Conservation (phyloP, 2,113 vertebrate species). For the Cyphomyrus discorhynchus region DNA sequence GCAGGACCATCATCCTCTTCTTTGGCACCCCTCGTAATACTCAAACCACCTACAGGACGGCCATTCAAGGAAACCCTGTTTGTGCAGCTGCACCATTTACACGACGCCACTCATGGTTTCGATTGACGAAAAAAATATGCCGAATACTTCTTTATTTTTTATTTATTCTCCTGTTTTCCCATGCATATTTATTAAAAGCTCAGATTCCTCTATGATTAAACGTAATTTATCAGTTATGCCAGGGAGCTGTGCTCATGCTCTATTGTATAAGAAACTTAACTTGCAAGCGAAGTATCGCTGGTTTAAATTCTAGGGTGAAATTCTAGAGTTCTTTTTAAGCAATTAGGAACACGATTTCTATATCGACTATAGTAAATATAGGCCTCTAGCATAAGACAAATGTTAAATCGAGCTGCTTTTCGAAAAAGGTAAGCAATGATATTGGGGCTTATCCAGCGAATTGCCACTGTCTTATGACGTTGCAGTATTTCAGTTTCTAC, state of each 20-base stretch:
- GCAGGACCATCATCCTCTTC: neutral
- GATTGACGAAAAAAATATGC: neutral
- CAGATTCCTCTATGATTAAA: neutral
- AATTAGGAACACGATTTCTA: neutral
- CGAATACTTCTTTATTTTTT: neutral
- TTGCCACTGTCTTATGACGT: neutral
- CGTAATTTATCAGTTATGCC: neutral
- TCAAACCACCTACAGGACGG: neutral
- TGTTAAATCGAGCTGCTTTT: neutral
- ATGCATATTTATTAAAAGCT: neutral
- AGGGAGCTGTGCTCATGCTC: neutral
- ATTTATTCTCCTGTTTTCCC: neutral
- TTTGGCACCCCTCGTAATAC: neutral
- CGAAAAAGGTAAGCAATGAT: neutral
- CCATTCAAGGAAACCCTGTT: neutral
- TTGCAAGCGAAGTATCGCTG: neutral
- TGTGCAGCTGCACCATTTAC: neutral
- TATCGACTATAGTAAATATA: neutral
- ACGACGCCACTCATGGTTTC: neutral
- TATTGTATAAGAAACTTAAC: neutral
- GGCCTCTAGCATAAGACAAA: neutral
- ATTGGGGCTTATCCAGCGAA: neutral
- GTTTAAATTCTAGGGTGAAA: neutral
- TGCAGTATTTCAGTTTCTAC: neutral
- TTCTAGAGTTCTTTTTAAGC: neutral